These are phyloP conservation scores for Laterallus jamaicensis DNA, from an alignment of 2,113 vertebrate genomes.

Conservation along the genomic window DNA sequence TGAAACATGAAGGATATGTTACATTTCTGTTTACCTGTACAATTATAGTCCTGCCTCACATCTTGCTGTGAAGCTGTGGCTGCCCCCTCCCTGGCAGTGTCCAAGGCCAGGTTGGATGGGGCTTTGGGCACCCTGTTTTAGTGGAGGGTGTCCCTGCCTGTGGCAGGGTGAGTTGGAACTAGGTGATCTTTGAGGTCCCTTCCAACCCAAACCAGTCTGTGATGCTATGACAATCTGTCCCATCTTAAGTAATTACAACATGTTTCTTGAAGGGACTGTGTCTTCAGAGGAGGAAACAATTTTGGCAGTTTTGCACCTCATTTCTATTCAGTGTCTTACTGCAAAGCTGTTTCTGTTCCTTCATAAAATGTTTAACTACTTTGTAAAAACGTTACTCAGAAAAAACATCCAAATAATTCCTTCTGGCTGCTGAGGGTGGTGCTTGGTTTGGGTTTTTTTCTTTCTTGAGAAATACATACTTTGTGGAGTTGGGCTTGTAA, in stretches of 20 bases:
- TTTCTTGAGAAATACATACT: background rate
- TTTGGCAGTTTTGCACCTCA: background rate
- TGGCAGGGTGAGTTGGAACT: no score
- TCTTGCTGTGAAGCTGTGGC: background rate
- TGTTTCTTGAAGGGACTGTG: background rate
- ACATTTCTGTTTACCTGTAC: background rate
- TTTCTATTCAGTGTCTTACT: background rate
- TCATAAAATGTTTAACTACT: background rate
- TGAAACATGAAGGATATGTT: background rate
- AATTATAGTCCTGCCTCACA: background rate
- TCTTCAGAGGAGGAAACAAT: background rate
- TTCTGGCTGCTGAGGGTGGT: background rate
- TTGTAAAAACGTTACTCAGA: background rate
- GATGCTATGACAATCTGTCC: background rate
- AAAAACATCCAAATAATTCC: background rate
- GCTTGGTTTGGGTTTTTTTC: background rate
- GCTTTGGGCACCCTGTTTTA: no score
- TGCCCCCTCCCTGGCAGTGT: no score
- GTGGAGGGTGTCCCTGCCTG: no score
- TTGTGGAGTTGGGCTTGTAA: background rate
- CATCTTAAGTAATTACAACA: background rate
- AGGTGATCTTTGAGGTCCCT: no score
- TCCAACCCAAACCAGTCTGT: no score
- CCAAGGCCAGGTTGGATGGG: no score
- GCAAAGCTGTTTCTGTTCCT: background rate